Base-by-base conservation (phyloP, 2,888 invertebrate genomes). In the Lampropteryx suffumata region DNA sequence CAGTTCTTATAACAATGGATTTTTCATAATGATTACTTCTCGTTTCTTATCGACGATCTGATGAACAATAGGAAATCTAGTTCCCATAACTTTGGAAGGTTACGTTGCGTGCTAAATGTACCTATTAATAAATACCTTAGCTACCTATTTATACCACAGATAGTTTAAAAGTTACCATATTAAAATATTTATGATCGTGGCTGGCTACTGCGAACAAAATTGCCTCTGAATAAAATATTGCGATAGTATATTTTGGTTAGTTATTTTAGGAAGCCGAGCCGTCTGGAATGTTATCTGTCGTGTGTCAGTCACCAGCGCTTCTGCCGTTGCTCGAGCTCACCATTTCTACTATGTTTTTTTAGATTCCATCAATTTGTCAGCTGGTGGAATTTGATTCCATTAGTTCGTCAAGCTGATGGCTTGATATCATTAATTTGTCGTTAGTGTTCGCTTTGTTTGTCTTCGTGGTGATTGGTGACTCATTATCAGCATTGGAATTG, bases 211-310 rank as follows among this genome's bases (percentile, higher is more conserved):
- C 27, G 4, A n/a, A 35, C 10, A 12, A 30, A 14, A 36, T 10
- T 12, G 41, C 9, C 35, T 35, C 21, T 11, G 13, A 51, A 36
- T 41, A 42, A 46, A 36, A 37, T 26, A 44, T 33, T 33, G 47
- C 46, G 32, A 32, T 37, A 32, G 21, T 47, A 24, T 34, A 36
- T 24, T 36, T 40, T 37, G 8, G 36, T 41, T 33, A 30, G 26
- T 33, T 32, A 28, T 44, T 36, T 44, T 27, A 11, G 28, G 41
- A 40, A 41, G 34, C 13, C 46, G 39, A 41, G 34, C 13, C 46
- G 39, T 44, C 28, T 29, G 58, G 60, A 56, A 57, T 50, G 57
- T 45, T 53, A 55, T 55, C 64, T 62, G 64, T 50, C 48, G 55
- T 21, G 40, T 30, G 58, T 65, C 65, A 37, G 52, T 65, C 62